Base-by-base conservation (phyloP, 2,113 vertebrate genomes). In the Forbesichthys agassizii region DNA sequence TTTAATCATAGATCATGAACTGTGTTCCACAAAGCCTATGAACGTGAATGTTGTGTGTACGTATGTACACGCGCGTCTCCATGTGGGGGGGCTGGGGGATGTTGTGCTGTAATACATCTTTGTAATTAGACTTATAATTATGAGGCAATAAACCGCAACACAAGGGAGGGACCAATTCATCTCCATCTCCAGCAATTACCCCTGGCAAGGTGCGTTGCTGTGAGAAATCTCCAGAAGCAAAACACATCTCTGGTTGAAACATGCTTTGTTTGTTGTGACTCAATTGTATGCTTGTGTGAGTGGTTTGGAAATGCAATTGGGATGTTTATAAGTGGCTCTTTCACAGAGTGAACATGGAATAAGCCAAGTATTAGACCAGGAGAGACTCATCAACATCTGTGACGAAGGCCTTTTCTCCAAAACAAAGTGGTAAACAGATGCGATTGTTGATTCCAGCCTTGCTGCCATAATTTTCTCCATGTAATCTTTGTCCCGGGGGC, bases 121-220 rank as follows among this genome's bases (percentile, higher is more conserved):
- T 57, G 77, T 90, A 91, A 92, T 92, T 92, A 92, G 90, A 82
- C 84, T 87, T 74, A 86, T 90, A 89, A 90, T 91, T 88, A 88
- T 86, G 82, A 85, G 81, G 83, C 87, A 90, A 90, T 90, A 90
- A 90, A 89, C 85, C 60, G 72, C 69, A 16, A 79, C 51, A 85
- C 88, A 80, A 27, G 27, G 27, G 27, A 3, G 27, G 2, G 79
- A 69, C 74, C 55, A 77, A 84, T 88, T 72, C 73, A 76, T 88
- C 84, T 86, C 81, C 75, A 86, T 73, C 42, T 75, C 73, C 70
- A 52, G 18, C 10, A 82, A 89, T 86, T 88, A 86, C 85, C 58
- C 61, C 62, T 14, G 68, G 69, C 68, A 71, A 77, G 73, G 84
- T 80, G 64, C 68, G 78, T 75, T 81, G 57, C 64, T 77, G 77